These are phyloP conservation scores for Ischnura elegans DNA, from an alignment of 2,888 invertebrate genomes.

Conservation along the genomic window DNA sequence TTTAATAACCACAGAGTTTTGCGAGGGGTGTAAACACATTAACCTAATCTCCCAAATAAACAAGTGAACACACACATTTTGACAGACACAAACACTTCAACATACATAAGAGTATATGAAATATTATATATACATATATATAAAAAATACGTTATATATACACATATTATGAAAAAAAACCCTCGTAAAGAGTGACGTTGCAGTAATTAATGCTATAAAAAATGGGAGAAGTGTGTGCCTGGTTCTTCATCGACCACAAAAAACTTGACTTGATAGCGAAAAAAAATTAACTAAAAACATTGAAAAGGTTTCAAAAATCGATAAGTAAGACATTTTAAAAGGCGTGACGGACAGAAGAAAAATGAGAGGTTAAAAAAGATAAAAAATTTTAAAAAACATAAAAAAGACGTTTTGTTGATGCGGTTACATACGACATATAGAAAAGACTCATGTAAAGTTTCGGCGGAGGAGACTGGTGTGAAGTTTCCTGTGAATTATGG, in stretches of 20 bases:
- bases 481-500: not conserved
- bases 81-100: slow-evolving; percentile 11
- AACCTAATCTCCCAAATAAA: not conserved
- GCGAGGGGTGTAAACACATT: not conserved
- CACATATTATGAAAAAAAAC: slow-evolving; percentile 29
- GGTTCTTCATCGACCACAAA: slow-evolving; percentile 56
- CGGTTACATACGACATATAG: not conserved
- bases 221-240: slow-evolving; percentile 33
- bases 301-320: slow-evolving; percentile 38
- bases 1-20: not conserved
- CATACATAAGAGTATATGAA: slow-evolving; percentile 19
- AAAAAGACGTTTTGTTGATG: slow-evolving; percentile 36
- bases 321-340: slow-evolving; percentile 13
- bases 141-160: slow-evolving; percentile 13
- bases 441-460: not conserved
- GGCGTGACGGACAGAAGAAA: not conserved
- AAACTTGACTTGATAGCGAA: slow-evolving; percentile 48
- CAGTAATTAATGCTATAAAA: slow-evolving; percentile 33
- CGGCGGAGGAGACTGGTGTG: not conserved
- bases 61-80: not conserved
- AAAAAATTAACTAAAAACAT: slow-evolving; percentile 35
- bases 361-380: slow-evolving; percentile 2
- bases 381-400: slow-evolving; percentile 21
- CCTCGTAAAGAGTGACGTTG: not conserved
- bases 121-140: slow-evolving; percentile 40